Evolutionary conservation across 23 tunicate genomes (phyloP).

Genomic region (Trididemnum miniatum): DNA sequence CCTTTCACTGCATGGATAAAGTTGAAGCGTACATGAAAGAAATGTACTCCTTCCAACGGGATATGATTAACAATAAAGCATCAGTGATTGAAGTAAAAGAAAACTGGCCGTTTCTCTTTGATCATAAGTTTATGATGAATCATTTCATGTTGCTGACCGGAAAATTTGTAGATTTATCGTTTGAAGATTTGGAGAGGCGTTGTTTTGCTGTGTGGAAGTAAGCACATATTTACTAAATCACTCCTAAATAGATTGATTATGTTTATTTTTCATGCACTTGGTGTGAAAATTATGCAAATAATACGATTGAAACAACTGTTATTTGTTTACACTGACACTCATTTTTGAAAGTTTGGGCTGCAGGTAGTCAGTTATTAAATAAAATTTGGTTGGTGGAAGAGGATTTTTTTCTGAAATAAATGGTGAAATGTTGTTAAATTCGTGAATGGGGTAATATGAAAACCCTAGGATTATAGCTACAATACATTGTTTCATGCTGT

Average conservation of each 20-base stretch:
- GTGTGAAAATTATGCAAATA: not conserved
- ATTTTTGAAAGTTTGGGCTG: not conserved
- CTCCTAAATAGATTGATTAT: not conserved
- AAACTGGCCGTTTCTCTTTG: constrained; percentile 5
- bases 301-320: not conserved
- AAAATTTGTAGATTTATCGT: not conserved
- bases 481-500: no score
- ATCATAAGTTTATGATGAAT: not conserved
- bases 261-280: no score
- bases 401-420: not conserved
- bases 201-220: constrained; percentile 1
- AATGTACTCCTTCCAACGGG: not conserved
- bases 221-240: not conserved
- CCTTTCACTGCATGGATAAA: not conserved
- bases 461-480: no score
- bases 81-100: not conserved
- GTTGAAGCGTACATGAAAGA: not conserved
- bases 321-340: not conserved
- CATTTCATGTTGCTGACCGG: not conserved
- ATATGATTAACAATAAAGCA: not conserved
- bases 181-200: not conserved
- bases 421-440: not conserved
- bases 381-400: not conserved
- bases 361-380: not conserved
- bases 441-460: not conserved